Evolutionary conservation across 2,888 invertebrate genomes (phyloP).

Genomic region (Cataglyphis albicans): DNA sequence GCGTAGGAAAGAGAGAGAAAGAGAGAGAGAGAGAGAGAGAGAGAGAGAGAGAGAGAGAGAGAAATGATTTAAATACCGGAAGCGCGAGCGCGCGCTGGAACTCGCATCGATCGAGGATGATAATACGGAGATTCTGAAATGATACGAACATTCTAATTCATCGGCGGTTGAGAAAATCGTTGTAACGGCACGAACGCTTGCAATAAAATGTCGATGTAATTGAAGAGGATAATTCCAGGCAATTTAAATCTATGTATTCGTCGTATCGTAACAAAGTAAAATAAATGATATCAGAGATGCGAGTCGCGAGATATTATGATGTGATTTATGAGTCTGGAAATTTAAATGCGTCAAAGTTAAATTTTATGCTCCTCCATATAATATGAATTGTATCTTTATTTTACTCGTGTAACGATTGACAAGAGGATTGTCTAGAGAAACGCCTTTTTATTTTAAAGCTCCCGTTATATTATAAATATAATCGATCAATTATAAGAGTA

Average conservation of each 20-base stretch:
- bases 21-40: neutral
- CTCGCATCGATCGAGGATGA: slow-evolving; percentile 37
- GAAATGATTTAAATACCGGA: slow-evolving; percentile 48
- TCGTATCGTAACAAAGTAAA: slow-evolving; percentile 4
- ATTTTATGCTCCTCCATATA: neutral
- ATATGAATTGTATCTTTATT: neutral
- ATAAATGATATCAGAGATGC: slow-evolving; percentile 9
- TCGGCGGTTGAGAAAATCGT: slow-evolving; percentile 46
- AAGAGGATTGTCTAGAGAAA: neutral
- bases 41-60: neutral
- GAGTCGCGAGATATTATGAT: neutral
- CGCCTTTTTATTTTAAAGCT: neutral
- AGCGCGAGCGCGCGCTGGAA: slow-evolving; percentile 33
- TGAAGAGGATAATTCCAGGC: slow-evolving; percentile 21
- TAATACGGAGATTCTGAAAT: slow-evolving; percentile 35
- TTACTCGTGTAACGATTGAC: neutral
- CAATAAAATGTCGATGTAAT: slow-evolving; percentile 47
- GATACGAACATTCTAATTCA: slow-evolving; percentile 46
- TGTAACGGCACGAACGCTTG: slow-evolving; percentile 25
- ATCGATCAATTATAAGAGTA: no score
- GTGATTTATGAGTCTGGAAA: neutral
- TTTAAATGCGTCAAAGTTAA: neutral
- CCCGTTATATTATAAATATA: neutral
- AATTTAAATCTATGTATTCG: slow-evolving; percentile 12
- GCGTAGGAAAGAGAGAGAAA: slow-evolving; percentile 37